Conservation (phyloP, 2,888 invertebrate genomes). For the Monochamus alternatus region DNA sequence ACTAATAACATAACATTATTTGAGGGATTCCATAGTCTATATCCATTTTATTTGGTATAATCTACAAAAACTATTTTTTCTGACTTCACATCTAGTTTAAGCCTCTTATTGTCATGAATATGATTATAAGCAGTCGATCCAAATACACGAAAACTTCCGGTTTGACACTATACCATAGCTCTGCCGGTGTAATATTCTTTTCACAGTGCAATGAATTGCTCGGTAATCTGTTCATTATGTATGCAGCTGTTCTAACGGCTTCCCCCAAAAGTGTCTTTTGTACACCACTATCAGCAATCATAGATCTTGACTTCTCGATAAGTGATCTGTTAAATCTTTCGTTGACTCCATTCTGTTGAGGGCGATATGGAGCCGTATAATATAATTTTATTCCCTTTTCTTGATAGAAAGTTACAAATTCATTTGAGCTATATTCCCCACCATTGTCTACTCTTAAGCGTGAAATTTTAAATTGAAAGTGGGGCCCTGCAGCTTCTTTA, state of each 20-base stretch:
- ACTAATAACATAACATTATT: slow-evolving; percentile 50
- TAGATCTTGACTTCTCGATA: slow-evolving; percentile 7
- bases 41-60: slow-evolving; percentile 48
- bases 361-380: slow-evolving; percentile 14
- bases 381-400: slow-evolving; percentile 21
- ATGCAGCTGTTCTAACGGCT: neutral
- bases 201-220: neutral
- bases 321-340: slow-evolving; percentile 27
- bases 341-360: slow-evolving; percentile 21
- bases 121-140: slow-evolving; percentile 4
- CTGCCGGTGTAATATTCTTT: slow-evolving; percentile 10
- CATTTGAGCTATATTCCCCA: slow-evolving; percentile 21
- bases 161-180: slow-evolving; percentile 8
- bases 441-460: slow-evolving; percentile 24
- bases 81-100: slow-evolving; percentile 24
- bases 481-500: slow-evolving; percentile 18
- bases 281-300: slow-evolving; percentile 14
- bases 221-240: slow-evolving; percentile 4
- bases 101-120: slow-evolving; percentile 26
- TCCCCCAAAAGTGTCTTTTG: slow-evolving; percentile 4
- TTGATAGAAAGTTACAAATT: slow-evolving; percentile 9
- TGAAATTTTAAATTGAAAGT: slow-evolving; percentile 22
- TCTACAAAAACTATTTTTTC: slow-evolving; percentile 29
- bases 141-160: neutral
- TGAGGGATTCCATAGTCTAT: slow-evolving; percentile 59